Evolutionary conservation across 2,113 vertebrate genomes (phyloP), one percentile per base, ranked within the genome.

Genomic region (Odocoileus hemionus): DNA sequence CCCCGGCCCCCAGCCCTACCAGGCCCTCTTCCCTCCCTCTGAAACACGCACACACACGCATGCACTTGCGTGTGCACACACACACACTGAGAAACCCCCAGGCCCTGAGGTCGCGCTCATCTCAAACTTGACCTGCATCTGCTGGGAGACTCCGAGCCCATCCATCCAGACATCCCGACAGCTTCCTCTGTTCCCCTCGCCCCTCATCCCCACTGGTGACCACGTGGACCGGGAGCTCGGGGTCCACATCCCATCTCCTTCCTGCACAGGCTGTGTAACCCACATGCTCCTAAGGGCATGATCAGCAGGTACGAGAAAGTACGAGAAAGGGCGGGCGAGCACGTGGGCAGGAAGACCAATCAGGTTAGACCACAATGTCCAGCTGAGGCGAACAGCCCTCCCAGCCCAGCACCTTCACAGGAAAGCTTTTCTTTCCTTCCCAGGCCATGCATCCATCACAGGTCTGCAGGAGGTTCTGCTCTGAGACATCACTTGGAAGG

Each of bases 71-170:
- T 30, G 3, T 1, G 7, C 13, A 70, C 28, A n/a, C 13, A 12
- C 45, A 12, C 45, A 43, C 23, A 57, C 6, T 1, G 61, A 9
- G 7, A 67, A n/a, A 9, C 7, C 16, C 12, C 0, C 16, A 1
- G 17, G 61, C 58, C 39, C 82, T 30, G 50, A n/a, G 33, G 13
- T 39, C 55, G 6, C 2, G 21, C 16, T 5, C 26, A 78, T 6
- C 50, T 76, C 43, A 43, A 55, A 83, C 43, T 17, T 21, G 25
- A 52, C 47, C 50, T 61, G 64, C 17, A 79, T 61, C 76, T 57
- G 21, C 70, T 36, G n/a, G n/a, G 14, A 74, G 60, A 7, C 26
- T 7, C 30, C 0, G 10, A 19, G 23, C 14, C 36, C 43, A 21
- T 28, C 10, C 7, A n/a, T 47, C 26, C 30, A 2, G 10, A 10